Conservation (phyloP, 2,113 vertebrate species). For the Rhea americana region DNA sequence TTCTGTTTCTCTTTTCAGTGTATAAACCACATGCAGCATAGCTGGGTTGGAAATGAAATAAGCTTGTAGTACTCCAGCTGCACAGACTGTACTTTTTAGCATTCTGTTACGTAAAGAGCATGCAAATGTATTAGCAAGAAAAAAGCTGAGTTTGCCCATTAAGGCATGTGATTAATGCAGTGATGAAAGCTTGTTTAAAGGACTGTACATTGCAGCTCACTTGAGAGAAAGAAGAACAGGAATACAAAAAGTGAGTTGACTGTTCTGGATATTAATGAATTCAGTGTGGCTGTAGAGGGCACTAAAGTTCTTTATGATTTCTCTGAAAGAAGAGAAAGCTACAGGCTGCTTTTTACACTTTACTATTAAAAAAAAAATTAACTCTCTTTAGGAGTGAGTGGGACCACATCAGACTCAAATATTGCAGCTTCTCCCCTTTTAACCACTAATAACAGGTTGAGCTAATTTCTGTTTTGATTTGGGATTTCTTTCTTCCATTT, state of each 20-base stretch:
- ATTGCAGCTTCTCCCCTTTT: constrained; percentile 52
- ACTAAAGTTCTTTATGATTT: constrained; percentile 61
- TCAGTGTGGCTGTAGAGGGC: constrained; percentile 58
- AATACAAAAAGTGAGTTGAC: background rate
- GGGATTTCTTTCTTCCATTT: constrained; percentile 44
- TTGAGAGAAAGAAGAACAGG: background rate
- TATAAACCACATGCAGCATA: background rate
- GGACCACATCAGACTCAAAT: constrained; percentile 36
- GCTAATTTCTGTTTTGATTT: constrained; percentile 47
- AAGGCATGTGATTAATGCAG: constrained; percentile 58
- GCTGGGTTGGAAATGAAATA: constrained; percentile 8
- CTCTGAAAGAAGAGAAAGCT: background rate
- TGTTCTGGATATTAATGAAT: rapidly evolving
- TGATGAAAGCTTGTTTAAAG: constrained; percentile 63
- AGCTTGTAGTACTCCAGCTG: constrained; percentile 30
- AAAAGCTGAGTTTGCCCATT: constrained; percentile 41
- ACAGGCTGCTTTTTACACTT: background rate
- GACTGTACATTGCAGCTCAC: constrained; percentile 14
- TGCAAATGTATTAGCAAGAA: constrained; percentile 9
- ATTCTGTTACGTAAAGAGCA: background rate
- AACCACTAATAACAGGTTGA: constrained; percentile 45
- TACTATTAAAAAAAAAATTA: background rate
- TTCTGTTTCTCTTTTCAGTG: background rate
- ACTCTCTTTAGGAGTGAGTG: constrained; percentile 38
- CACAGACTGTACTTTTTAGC: constrained; percentile 19